Evolutionary conservation across 2,113 vertebrate species (phyloP), one percentile per base, ranked within the genome.

Genomic region (Columba livia): DNA sequence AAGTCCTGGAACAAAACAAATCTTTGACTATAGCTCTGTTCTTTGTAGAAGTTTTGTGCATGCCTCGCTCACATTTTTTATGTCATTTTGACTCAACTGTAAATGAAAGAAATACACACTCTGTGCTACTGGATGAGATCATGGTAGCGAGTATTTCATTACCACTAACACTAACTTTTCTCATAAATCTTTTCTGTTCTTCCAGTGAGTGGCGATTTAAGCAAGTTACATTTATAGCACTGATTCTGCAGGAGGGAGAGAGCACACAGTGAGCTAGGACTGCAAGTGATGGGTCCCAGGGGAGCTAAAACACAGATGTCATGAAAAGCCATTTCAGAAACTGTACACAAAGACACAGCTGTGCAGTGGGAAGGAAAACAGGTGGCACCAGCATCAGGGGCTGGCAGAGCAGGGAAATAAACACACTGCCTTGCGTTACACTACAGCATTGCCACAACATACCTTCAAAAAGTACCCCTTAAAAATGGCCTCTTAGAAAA

Each of bases 231-330:
- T 89, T 94, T 93, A 75, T 61, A 92, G 72, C 80, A 85, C 57
- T 60, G 77, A 71, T 67, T 60, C 79, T 90, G 44, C 4, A 16
- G 20, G 65, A 84, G 40, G 51, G 74, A 78, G 34, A 24, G 66
- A 34, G 62, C 28, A 19, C 40, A 61, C 67, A 79, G 85, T 70
- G 89, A 90, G 69, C 74, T 18, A 79, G 58, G 80, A 78, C 74
- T 80, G 83, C 60, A 91, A 97, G 82, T 48, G 85, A 96, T 92
- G 79, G 66, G 51, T 96, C 94, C 65, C 94, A 75, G 70, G 83
- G 61, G 92, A 96, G 60, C 65, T 80, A 67, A 95, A 97, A 93
- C 94, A 97, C 93, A 97, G 96, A 97, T 97, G 96, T 94, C 93
- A 93, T 70, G 91, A 96, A 97, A 96, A 93, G 24, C 78, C 79